phyloP scores from a whole-genome alignment of 2,888 invertebrate species.

The Rugalucina vietnamica region DNA sequence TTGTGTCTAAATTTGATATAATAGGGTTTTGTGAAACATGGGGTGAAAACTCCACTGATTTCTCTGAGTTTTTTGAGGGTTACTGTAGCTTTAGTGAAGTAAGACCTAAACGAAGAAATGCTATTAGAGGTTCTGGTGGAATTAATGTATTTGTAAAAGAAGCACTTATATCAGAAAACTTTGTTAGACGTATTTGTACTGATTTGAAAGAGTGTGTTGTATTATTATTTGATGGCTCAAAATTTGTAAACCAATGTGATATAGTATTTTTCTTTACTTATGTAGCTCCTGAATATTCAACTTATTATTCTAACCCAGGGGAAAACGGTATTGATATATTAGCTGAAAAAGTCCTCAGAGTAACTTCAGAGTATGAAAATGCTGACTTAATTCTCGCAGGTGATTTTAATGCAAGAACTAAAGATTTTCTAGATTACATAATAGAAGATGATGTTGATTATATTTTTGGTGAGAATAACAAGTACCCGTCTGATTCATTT shows the following conservation, averaged over 20 bases:
- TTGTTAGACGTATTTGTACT: too few species aligned
- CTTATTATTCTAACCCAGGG: too few species aligned
- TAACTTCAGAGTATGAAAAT: too few species aligned
- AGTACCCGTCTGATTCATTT: background rate
- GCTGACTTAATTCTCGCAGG: constrained; percentile 37
- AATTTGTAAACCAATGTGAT: too few species aligned
- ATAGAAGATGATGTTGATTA: background rate
- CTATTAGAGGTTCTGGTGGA: background rate
- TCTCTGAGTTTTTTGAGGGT: background rate
- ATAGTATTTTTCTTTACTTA: too few species aligned
- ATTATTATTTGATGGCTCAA: too few species aligned
- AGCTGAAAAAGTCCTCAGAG: too few species aligned
- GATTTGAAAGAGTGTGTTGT: too few species aligned
- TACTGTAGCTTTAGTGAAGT: background rate
- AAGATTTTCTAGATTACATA: background rate
- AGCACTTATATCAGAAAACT: too few species aligned
- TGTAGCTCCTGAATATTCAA: too few species aligned
- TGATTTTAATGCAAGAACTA: constrained; percentile 42
- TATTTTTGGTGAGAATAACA: background rate
- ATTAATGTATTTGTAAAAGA: too few species aligned
- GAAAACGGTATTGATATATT: too few species aligned
- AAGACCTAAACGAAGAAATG: background rate
- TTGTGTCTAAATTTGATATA: background rate
- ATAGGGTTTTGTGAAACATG: background rate
- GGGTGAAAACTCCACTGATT: background rate